These are phyloP conservation scores for Sogatella furcifera DNA, from an alignment of 1,140 invertebrate species.

Conservation along the genomic window DNA sequence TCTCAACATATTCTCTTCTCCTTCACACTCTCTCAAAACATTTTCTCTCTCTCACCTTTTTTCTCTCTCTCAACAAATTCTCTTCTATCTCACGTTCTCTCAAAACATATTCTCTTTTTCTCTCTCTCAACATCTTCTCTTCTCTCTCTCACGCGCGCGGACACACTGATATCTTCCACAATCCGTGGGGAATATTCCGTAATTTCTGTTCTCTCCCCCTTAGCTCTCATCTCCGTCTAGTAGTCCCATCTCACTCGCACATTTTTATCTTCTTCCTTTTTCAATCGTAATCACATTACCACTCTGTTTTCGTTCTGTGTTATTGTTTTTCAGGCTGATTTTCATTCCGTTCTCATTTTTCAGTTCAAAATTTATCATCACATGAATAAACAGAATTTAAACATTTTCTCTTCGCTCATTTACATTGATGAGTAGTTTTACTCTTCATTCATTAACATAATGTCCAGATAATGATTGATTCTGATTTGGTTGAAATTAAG, in stretches of 20 bases:
- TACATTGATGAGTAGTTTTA: too few species aligned
- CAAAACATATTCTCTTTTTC: constrained; percentile 21
- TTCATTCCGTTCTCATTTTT: too few species aligned
- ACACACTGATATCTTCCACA: constrained; percentile 22
- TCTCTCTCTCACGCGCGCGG: background rate
- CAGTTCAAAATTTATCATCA: too few species aligned
- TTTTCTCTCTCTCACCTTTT: constrained; percentile 20
- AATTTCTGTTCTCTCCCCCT: constrained; percentile 13
- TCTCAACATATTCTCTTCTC: constrained; percentile 18
- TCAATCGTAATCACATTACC: too few species aligned
- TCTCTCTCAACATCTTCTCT: constrained; percentile 20
- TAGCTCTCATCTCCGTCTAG: constrained; percentile 1
- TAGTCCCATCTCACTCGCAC: background rate
- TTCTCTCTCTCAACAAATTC: constrained; percentile 14
- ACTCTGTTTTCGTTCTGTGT: too few species aligned
- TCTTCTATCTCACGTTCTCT: background rate
- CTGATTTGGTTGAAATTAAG: too few species aligned
- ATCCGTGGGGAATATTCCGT: constrained; percentile 17
- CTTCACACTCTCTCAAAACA: constrained; percentile 4
- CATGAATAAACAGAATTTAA: too few species aligned
- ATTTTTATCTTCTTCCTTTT: constrained; percentile 4
- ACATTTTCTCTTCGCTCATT: too few species aligned
- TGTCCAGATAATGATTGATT: too few species aligned
- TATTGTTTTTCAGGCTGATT: too few species aligned
- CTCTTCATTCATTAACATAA: too few species aligned